Conservation (phyloP, 2,888 invertebrate species). For the Chrysolina oricalcia region DNA sequence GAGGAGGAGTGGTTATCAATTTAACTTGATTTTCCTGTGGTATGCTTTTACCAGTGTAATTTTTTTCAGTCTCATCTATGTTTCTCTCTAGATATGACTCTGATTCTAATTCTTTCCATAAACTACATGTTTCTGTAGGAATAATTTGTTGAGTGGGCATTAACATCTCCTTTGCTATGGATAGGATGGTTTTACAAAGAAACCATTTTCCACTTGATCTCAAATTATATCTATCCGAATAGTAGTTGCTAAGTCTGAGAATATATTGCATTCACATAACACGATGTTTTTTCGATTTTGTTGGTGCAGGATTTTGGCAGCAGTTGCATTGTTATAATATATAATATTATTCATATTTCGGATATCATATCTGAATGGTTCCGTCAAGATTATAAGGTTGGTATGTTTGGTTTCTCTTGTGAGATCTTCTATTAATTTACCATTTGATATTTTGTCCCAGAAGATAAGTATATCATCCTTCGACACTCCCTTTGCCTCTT, state of each 20-base stretch:
- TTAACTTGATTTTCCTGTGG: slow-evolving; percentile 12
- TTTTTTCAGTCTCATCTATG: slow-evolving; percentile 6
- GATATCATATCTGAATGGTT: slow-evolving; percentile 23
- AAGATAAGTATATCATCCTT: slow-evolving; percentile 18
- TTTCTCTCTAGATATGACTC: not conserved
- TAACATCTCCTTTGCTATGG: slow-evolving; percentile 14
- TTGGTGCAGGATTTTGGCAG: slow-evolving; percentile 20
- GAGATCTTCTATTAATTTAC: slow-evolving; percentile 20
- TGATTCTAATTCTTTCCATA: slow-evolving; percentile 13
- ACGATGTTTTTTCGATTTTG: slow-evolving; percentile 5
- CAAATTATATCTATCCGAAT: slow-evolving; percentile 14
- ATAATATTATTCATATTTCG: slow-evolving; percentile 10
- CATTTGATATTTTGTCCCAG: slow-evolving; percentile 17
- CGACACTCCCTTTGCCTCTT: slow-evolving; percentile 13
- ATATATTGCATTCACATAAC: slow-evolving; percentile 21
- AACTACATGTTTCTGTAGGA: slow-evolving; percentile 12
- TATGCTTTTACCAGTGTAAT: not conserved
- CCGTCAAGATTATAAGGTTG: slow-evolving; percentile 9
- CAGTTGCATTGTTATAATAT: slow-evolving; percentile 18
- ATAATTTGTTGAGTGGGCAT: slow-evolving; percentile 11
- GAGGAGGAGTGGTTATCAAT: slow-evolving; percentile 6
- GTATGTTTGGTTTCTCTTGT: slow-evolving; percentile 23
- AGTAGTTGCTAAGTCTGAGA: slow-evolving; percentile 18
- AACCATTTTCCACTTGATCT: slow-evolving; percentile 25
- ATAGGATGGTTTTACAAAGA: slow-evolving; percentile 12